phyloP scores from a whole-genome alignment of 2,888 invertebrate genomes.

The Scaptodrosophila latifasciaeformis region DNA sequence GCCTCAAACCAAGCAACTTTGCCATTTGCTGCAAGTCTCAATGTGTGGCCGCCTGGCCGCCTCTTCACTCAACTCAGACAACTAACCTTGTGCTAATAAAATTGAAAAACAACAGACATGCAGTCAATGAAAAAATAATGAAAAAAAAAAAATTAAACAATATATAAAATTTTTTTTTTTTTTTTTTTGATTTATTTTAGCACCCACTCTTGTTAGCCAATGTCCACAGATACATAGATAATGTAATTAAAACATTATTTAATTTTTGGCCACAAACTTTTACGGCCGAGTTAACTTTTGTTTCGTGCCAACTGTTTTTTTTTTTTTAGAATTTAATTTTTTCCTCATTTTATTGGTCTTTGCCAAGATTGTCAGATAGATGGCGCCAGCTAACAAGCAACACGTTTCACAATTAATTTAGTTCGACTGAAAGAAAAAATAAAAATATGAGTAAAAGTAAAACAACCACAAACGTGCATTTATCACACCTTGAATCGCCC shows the following conservation, averaged over 20 bases:
- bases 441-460: no score
- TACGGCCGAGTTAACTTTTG: neutral
- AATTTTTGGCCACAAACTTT: no score
- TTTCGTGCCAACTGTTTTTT: conserved; percentile 5
- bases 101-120: conserved; percentile 32
- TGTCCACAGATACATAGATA: no score
- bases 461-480: conserved; percentile 5
- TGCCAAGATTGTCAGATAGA: conserved; percentile 18
- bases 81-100: conserved; percentile 56
- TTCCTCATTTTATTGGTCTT: neutral
- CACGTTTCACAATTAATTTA: conserved; percentile 34
- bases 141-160: conserved; percentile 12
- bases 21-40: conserved; percentile 24
- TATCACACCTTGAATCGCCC: conserved; percentile 43
- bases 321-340: conserved; percentile 8
- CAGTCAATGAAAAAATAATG: neutral
- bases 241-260: no score
- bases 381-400: conserved; percentile 39
- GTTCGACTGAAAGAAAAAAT: neutral
- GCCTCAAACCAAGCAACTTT: no score
- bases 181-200: no score
- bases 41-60: conserved; percentile 8
- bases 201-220: no score
- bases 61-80: no score
- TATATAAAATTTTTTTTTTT: conserved; percentile 14